phyloP scores from a whole-genome alignment of 2,113 vertebrate species.

The Dasyornis broadbenti region DNA sequence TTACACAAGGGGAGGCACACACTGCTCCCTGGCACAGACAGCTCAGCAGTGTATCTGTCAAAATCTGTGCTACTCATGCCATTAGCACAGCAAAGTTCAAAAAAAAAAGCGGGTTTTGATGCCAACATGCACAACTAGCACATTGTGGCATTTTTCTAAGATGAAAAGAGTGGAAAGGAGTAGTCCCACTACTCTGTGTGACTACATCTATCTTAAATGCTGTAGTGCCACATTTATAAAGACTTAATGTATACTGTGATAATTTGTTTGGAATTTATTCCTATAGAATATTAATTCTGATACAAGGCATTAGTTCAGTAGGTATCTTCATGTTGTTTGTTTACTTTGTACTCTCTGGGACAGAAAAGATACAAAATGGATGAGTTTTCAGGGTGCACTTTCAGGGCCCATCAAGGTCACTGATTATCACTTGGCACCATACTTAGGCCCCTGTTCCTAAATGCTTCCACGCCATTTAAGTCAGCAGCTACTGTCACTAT shows the following conservation, averaged over 20 bases:
- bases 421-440: not conserved
- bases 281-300: not conserved
- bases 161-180: not conserved
- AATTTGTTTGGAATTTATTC: not conserved
- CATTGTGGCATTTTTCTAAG: not conserved
- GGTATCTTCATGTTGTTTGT: not conserved
- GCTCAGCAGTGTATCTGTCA: not conserved
- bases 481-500: not conserved
- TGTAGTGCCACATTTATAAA: not conserved
- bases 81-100: not conserved
- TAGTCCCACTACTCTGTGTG: not conserved
- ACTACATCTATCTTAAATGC: not conserved
- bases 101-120: not conserved
- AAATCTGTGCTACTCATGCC: not conserved
- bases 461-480: not conserved
- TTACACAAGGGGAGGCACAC: not conserved
- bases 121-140: not conserved
- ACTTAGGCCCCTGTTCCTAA: not conserved
- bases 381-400: not conserved
- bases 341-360: not conserved
- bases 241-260: not conserved
- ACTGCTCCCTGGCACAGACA: not conserved
- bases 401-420: not conserved
- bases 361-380: not conserved
- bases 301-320: not conserved